These are phyloP conservation scores for Paratilapia polleni DNA, from an alignment of 2,113 vertebrate species.

Conservation along the genomic window DNA sequence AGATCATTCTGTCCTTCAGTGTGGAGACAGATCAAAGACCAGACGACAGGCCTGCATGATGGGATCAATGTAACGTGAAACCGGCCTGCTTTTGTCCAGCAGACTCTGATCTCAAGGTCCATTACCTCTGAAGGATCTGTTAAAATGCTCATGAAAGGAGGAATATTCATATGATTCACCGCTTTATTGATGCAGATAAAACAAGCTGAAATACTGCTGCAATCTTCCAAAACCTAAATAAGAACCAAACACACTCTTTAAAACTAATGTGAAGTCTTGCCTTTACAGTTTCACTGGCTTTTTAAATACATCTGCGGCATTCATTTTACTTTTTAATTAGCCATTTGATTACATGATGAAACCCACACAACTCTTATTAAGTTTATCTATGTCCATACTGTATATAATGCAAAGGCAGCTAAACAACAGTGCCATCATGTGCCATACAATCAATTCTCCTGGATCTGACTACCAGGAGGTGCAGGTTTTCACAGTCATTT, in stretches of 20 bases:
- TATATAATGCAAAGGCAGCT: no score
- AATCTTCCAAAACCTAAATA: neutral
- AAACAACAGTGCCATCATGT: neutral
- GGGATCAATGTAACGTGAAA: conserved; percentile 25
- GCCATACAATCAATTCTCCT: neutral
- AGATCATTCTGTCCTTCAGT: conserved; percentile 24
- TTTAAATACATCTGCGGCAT: no score
- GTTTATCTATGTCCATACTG: no score
- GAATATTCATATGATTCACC: conserved; percentile 1
- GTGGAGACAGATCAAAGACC: conserved; percentile 10
- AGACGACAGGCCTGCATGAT: neutral
- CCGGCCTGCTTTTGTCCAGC: neutral
- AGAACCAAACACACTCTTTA: no score
- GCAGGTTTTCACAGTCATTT: no score
- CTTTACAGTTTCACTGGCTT: no score
- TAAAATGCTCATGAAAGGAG: conserved; percentile 4
- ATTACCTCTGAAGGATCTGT: conserved; percentile 9
- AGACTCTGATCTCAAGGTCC: conserved; percentile 3
- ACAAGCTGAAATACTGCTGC: neutral
- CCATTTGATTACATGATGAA: no score
- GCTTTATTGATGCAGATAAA: neutral
- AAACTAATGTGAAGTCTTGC: no score
- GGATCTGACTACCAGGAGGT: no score
- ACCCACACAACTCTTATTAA: neutral
- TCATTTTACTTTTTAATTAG: no score